phyloP scores from a whole-genome alignment of 2,888 invertebrate species.

The Stomorhina lunata region DNA sequence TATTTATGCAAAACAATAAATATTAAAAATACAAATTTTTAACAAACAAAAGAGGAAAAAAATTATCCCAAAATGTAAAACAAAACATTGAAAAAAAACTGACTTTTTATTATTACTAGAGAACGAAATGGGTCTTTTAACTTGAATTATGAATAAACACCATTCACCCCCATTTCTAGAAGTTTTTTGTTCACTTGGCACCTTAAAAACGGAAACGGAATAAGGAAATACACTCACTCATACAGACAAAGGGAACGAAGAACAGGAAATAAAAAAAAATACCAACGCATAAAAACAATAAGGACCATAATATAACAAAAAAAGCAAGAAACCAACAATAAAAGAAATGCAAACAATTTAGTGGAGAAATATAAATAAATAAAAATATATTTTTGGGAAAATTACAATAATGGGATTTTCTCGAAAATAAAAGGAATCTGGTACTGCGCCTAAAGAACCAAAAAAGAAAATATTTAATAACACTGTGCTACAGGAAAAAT shows the following conservation, averaged over 20 bases:
- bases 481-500: no score
- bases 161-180: neutral
- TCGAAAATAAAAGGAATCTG: neutral
- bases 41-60: neutral
- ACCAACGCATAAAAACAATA: conserved; percentile 46
- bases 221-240: conserved; percentile 7
- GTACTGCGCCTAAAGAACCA: neutral
- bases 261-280: neutral
- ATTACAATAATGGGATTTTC: neutral
- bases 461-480: neutral
- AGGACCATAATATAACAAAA: no score
- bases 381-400: neutral
- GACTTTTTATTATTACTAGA: conserved; percentile 7
- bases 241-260: no score
- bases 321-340: conserved; percentile 3
- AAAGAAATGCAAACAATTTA: conserved; percentile 49
- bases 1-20: conserved; percentile 8
- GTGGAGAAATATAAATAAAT: conserved; percentile 34
- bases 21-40: conserved; percentile 4
- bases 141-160: neutral
- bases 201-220: conserved; percentile 43
- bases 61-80: no score
- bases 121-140: neutral
- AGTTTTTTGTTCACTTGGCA: neutral
- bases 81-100: neutral